Percentiles rank a stretch among this genome's conserved stretches.
phyloP scores from a whole-genome alignment of 2,113 vertebrate species.

The Glaucomys volans region DNA sequence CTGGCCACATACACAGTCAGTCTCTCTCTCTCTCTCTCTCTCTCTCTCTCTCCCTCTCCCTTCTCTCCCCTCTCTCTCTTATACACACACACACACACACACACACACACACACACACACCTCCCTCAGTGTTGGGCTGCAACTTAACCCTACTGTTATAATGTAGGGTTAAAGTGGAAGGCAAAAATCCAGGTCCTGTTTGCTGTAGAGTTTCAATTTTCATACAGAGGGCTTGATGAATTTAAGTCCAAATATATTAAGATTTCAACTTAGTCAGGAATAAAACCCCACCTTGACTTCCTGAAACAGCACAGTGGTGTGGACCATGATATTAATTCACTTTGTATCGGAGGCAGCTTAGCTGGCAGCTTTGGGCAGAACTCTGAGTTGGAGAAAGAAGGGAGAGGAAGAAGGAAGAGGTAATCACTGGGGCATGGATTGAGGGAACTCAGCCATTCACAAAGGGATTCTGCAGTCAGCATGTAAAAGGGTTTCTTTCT shows the following conservation, averaged over 20 bases:
- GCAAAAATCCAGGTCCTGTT: background rate
- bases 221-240: background rate
- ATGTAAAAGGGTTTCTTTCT: slow-evolving; percentile 66
- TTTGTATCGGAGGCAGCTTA: slow-evolving; percentile 67
- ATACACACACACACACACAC: background rate
- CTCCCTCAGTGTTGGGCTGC: background rate
- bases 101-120: background rate
- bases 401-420: slow-evolving; percentile 41
- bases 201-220: background rate
- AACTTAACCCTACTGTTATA: background rate
- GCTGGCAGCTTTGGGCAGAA: slow-evolving; percentile 58
- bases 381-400: slow-evolving; percentile 57
- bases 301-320: slow-evolving; percentile 34
- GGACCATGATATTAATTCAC: slow-evolving; percentile 60
- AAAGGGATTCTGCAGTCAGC: slow-evolving; percentile 67
- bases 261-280: background rate
- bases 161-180: background rate
- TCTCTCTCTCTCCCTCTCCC: too few relatives aligned
- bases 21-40: too few relatives aligned
- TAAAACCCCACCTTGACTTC: slow-evolving; percentile 53
- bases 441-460: slow-evolving; percentile 64
- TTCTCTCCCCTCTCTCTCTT: background rate
- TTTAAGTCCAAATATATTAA: slow-evolving; percentile 42
- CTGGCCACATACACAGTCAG: background rate
- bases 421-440: slow-evolving; percentile 38